These are phyloP conservation scores for Oithona nana DNA, from an alignment of 2,888 invertebrate species.

Conservation along the genomic window DNA sequence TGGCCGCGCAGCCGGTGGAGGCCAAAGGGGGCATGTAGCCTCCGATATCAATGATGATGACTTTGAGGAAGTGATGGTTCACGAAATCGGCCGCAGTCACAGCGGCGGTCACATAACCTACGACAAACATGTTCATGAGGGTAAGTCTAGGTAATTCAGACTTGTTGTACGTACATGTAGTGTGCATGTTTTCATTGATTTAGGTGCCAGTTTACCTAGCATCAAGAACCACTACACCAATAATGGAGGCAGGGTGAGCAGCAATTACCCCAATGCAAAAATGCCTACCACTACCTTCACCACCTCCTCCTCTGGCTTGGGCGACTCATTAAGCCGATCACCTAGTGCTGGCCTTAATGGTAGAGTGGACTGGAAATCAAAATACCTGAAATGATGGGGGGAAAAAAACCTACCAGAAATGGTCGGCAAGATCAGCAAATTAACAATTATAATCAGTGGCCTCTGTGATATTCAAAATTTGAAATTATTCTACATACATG, in stretches of 20 bases:
- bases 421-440: too few relatives aligned
- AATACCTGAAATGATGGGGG: constrained; percentile 33
- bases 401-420: too few relatives aligned
- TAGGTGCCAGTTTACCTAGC: constrained; percentile 16
- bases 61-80: constrained; percentile 51
- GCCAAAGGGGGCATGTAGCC: constrained; percentile 23
- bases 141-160: too few relatives aligned
- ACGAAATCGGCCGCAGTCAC: not conserved
- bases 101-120: constrained; percentile 6
- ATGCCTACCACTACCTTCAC: not conserved
- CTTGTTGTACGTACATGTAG: too few relatives aligned
- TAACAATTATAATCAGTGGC: too few relatives aligned
- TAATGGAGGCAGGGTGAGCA: constrained; percentile 21
- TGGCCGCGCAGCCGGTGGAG: not conserved
- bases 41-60: constrained; percentile 35
- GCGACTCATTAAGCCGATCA: constrained; percentile 1
- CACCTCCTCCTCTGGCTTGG: not conserved
- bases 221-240: constrained; percentile 2
- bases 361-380: constrained; percentile 60
- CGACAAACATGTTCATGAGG: too few relatives aligned
- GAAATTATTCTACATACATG: too few relatives aligned
- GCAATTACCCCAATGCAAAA: not conserved
- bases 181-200: too few relatives aligned
- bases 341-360: constrained; percentile 29
- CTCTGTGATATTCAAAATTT: too few relatives aligned